Conservation (phyloP, 2,888 invertebrate species). For the Netelia melanura region DNA sequence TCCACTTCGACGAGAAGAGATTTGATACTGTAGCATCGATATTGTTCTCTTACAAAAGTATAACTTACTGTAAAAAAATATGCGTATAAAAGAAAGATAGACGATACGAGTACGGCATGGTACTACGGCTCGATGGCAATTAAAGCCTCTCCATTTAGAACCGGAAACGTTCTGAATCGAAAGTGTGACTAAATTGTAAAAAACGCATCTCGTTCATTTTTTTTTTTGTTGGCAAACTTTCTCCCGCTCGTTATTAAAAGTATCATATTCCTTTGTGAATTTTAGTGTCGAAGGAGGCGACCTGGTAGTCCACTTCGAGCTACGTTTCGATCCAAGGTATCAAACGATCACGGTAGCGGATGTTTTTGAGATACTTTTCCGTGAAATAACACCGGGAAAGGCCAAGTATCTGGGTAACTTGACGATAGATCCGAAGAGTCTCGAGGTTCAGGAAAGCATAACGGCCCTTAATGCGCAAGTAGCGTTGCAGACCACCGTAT, state of each 20-base stretch:
- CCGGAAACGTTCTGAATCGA: not conserved
- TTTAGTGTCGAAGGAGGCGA: constrained; percentile 89
- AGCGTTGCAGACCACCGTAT: constrained; percentile 80
- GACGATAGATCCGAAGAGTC: constrained; percentile 88
- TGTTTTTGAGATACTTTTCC: constrained; percentile 88
- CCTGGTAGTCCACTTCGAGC: constrained; percentile 93
- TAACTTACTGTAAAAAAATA: not conserved
- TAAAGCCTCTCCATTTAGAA: no score
- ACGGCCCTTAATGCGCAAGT: constrained; percentile 83
- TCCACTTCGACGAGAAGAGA: constrained; percentile 12
- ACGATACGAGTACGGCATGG: no score
- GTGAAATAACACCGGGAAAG: constrained; percentile 88
- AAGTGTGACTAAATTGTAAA: constrained; percentile 2
- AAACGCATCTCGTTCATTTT: not conserved
- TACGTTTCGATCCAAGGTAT: constrained; percentile 92
- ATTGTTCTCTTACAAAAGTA: not conserved
- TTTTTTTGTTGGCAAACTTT: not conserved
- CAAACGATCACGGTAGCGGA: constrained; percentile 89
- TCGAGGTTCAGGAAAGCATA: constrained; percentile 88
- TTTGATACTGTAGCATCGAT: not conserved
- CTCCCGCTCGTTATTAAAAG: not conserved
- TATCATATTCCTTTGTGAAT: constrained; percentile 46
- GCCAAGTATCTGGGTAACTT: constrained; percentile 88
- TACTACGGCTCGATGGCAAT: no score
- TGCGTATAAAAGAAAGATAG: not conserved